These are phyloP conservation scores for Rotaria magnacalcarata DNA, from an alignment of 2,888 invertebrate species.

Conservation along the genomic window DNA sequence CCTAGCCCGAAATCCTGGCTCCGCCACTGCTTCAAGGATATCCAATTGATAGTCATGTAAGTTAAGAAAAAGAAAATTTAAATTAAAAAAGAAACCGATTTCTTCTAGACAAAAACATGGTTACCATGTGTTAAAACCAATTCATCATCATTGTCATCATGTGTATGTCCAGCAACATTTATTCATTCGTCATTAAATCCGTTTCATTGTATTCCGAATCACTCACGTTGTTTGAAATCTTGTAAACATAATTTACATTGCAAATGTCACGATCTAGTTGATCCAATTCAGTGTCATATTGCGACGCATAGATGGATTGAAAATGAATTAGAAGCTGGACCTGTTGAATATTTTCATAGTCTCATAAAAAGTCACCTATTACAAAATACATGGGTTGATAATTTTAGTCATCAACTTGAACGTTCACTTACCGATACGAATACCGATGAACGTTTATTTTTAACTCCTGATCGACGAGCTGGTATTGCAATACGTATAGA, in stretches of 20 bases:
- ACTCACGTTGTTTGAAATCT: not conserved
- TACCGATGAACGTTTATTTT: not conserved
- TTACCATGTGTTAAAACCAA: not conserved
- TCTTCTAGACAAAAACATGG: not conserved
- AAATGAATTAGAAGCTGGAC: not conserved
- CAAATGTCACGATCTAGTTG: not conserved
- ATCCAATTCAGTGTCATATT: not conserved
- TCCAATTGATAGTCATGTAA: not conserved
- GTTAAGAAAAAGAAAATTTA: not conserved
- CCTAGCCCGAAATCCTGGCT: too few relatives aligned
- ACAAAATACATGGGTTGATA: not conserved
- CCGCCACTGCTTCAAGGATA: not conserved
- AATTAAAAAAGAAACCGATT: not conserved
- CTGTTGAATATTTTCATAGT: not conserved
- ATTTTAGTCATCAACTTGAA: not conserved
- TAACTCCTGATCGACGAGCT: not conserved
- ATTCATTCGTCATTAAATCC: not conserved
- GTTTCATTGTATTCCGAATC: not conserved
- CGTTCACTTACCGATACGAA: not conserved
- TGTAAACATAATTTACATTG: not conserved
- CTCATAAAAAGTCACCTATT: not conserved
- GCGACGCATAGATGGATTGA: not conserved
- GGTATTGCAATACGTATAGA: not conserved
- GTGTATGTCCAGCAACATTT: not conserved
- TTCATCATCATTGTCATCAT: not conserved